phyloP scores from a whole-genome alignment of 2,888 invertebrate genomes.

The Eilema griseolum region DNA sequence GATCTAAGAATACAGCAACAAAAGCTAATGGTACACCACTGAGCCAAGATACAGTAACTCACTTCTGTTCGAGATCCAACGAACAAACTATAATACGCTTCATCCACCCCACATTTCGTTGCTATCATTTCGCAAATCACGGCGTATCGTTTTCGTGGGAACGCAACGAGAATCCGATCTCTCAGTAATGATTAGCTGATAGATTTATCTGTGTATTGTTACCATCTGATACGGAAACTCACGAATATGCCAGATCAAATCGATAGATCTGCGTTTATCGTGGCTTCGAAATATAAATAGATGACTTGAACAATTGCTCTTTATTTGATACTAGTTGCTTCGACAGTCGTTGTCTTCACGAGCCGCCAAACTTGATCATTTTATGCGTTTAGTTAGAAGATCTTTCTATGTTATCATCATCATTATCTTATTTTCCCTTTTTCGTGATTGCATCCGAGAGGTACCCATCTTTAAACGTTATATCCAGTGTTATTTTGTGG shows the following conservation, averaged over 20 bases:
- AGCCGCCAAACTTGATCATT: not conserved
- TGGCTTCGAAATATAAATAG: conserved; percentile 33
- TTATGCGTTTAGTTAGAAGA: not conserved
- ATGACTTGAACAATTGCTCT: conserved; percentile 8
- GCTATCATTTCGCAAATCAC: conserved; percentile 66
- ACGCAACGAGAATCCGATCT: conserved; percentile 62
- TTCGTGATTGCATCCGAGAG: no score
- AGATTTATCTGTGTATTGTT: conserved; percentile 69
- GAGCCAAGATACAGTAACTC: conserved; percentile 10
- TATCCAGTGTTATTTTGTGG: not conserved
- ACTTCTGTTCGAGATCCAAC: conserved; percentile 9
- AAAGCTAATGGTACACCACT: not conserved
- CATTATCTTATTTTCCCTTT: no score
- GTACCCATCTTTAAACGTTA: no score
- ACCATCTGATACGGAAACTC: conserved; percentile 67
- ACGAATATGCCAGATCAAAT: conserved; percentile 56
- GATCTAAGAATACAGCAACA: not conserved
- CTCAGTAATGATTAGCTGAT: conserved; percentile 66
- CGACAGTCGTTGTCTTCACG: not conserved
- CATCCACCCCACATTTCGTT: conserved; percentile 42
- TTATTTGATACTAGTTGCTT: not conserved
- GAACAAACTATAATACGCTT: conserved; percentile 15
- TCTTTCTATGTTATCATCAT: no score
- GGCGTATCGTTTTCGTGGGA: conserved; percentile 71
- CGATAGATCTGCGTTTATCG: conserved; percentile 35